Evolutionary conservation across 2,113 vertebrate species (phyloP), one percentile per base, ranked within the genome.

Genomic region (Gila orcuttii): DNA sequence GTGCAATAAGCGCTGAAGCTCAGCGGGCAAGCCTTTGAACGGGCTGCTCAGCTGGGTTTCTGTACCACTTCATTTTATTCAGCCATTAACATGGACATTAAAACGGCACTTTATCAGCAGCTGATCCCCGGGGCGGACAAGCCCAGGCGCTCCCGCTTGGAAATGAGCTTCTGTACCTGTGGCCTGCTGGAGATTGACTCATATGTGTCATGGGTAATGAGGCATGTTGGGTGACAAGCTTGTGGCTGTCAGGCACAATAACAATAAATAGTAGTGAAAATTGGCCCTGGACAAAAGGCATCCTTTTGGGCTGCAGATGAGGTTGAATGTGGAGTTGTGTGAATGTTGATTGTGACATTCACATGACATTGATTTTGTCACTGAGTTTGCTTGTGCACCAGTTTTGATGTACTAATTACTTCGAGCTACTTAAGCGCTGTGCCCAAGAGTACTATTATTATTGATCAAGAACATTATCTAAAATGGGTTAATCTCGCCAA

Each of bases 161-260:
- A 76, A 76, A 76, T 74, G 57, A 57, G 73, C 71, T 76, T 28
- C 17, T 76, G 73, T 25, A 64, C 76, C 42, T 77, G 71, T 84
- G 71, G 71, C 73, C 60, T 31, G 55, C 59, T 64, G 71, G 73
- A 74, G 68, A 62, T 84, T 52, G 59, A 79, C 60, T 52, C 39
- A 5, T 64, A n/a, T 45, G 73, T 66, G 74, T 85, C 59, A 52
- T 25, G 59, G 84, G 39, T 77, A 78, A 76, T 76, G 71, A 85
- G 21, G 31, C 75, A 55, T 68, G 74, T 68, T 68, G 15, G 31
- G 23, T 52, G 71, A 62, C 52, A 68, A 36, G 59, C 50, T 68
- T 50, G 59, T 39, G 50, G 23, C 59, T n/a, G 42, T 50, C 60
- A 52, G 12, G 45, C 25, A 39, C 73, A 68, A 64, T 77, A 77